phyloP scores from a whole-genome alignment of 2,888 invertebrate genomes.

The Eupithecia inturbata region DNA sequence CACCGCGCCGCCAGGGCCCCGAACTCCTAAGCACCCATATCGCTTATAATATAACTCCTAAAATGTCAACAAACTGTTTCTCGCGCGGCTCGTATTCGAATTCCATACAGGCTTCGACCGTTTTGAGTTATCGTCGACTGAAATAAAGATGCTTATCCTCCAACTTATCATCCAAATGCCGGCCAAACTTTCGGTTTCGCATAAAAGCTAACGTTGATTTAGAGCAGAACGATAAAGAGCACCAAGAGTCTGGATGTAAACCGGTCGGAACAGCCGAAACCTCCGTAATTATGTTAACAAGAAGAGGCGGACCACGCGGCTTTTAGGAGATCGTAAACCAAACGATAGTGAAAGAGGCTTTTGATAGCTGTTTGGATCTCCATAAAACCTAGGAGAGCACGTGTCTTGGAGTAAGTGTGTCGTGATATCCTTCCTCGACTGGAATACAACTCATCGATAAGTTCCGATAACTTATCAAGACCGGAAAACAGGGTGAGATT shows the following conservation, averaged over 20 bases:
- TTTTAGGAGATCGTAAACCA: constrained; percentile 58
- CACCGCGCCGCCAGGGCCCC: constrained; percentile 49
- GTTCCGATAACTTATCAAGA: constrained; percentile 67
- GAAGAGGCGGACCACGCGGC: constrained; percentile 59
- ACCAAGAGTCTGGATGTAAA: constrained; percentile 62
- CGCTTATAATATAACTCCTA: constrained; percentile 55
- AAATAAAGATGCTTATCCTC: constrained; percentile 57
- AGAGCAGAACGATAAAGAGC: constrained; percentile 65
- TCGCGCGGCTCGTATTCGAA: constrained; percentile 33
- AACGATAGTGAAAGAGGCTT: constrained; percentile 69
- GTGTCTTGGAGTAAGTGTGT: constrained; percentile 45
- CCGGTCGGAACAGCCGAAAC: constrained; percentile 71
- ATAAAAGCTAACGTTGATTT: constrained; percentile 68
- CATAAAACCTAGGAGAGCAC: constrained; percentile 50
- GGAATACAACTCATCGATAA: constrained; percentile 63
- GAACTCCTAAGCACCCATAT: constrained; percentile 54
- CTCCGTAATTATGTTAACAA: constrained; percentile 77
- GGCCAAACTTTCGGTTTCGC: constrained; percentile 84
- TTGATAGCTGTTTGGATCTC: constrained; percentile 50
- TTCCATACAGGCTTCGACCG: constrained; percentile 35
- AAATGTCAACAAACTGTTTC: constrained; percentile 66
- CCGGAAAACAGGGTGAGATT: constrained; percentile 78
- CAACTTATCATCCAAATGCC: constrained; percentile 61
- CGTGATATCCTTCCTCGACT: constrained; percentile 40
- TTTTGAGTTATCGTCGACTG: constrained; percentile 42